Evolutionary conservation across 1,140 invertebrate species (phyloP).

Genomic region (Pomacea maculata): DNA sequence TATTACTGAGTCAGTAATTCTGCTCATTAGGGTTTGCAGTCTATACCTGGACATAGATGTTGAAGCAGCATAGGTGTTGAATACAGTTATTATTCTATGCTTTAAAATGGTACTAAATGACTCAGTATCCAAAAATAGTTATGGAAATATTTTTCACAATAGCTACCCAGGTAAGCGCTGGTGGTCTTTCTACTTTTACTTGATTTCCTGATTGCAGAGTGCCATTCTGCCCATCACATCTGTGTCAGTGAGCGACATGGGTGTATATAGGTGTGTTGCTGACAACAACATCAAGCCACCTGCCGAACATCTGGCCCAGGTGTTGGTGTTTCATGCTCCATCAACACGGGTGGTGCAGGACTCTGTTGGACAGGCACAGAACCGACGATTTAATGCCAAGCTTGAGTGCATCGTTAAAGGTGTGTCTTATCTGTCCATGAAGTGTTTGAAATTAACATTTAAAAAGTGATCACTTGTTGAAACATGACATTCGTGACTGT

Average conservation of each 20-base stretch:
- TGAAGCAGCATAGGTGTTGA: too few relatives aligned
- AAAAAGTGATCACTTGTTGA: too few relatives aligned
- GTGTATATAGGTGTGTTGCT: slow-evolving; percentile 61
- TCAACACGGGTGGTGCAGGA: slow-evolving; percentile 49
- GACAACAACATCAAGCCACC: slow-evolving; percentile 62
- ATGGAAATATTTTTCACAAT: neutral
- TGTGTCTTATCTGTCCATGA: slow-evolving; percentile 16
- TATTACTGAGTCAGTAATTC: neutral
- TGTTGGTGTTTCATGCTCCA: slow-evolving; percentile 54
- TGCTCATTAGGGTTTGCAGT: too few relatives aligned
- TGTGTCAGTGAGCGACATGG: slow-evolving; percentile 45
- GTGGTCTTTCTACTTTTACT: neutral
- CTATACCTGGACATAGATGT: too few relatives aligned
- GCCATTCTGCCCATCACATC: slow-evolving; percentile 33
- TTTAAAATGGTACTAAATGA: neutral
- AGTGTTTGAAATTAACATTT: too few relatives aligned
- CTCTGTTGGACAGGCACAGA: slow-evolving; percentile 61
- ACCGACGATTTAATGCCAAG: slow-evolving; percentile 55
- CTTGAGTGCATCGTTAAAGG: slow-evolving; percentile 60
- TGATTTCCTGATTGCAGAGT: slow-evolving; percentile 13
- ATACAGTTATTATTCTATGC: too few relatives aligned
- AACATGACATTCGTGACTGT: too few relatives aligned
- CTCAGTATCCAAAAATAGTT: neutral
- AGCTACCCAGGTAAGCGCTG: neutral
- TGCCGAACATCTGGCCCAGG: slow-evolving; percentile 51